Evolutionary conservation across 2,888 invertebrate genomes (phyloP), one percentile per base, ranked within the genome.

Genomic region (Pyrochroa serraticornis): DNA sequence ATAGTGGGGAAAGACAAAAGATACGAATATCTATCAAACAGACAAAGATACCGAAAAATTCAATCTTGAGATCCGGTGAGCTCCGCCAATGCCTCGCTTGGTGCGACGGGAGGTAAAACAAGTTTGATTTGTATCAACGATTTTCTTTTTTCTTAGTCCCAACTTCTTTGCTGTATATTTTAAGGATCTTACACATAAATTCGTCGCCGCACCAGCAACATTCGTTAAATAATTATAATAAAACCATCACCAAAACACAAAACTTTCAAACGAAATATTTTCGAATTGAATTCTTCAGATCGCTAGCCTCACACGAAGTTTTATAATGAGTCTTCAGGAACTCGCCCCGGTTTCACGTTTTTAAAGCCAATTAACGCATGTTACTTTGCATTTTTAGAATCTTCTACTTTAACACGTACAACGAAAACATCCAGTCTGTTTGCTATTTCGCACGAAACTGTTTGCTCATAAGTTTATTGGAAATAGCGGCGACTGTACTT

Each of bases 91-190:
- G 63, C 57, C 48, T 61, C 64, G 62, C 60, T 59, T 60, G 63
- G 65, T 63, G 62, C 69, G 69, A 68, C 67, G 66, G 71, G 69
- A 67, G 73, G 74, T 71, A 71, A 71, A 75, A 74, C 74, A 58
- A 67, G 74, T 75, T 75, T 73, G 62, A 68, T 67, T 64, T 53
- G 65, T 64, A 62, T 60, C 62, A 45, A 37, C 45, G 57, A 51
- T 60, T 60, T 56, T 58, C 22, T 22, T 22, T 22, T 22, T 22
- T 22, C 22, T 22, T 5, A 5, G 5, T 22, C 22, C n/a, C 22
- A 5, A 22, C 22, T 22, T 22, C 22, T 46, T 58, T 43, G 43
- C 41, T 22, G 47, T 52, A 51, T 57, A 44, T 48, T 53, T 57
- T 36, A 38, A 61, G 54, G 22, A 22, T 22, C 22, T 22, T 22